Evolutionary conservation across 2,888 invertebrate species (phyloP), one percentile per base, ranked within the genome.

Genomic region (Erebia epiphron): DNA sequence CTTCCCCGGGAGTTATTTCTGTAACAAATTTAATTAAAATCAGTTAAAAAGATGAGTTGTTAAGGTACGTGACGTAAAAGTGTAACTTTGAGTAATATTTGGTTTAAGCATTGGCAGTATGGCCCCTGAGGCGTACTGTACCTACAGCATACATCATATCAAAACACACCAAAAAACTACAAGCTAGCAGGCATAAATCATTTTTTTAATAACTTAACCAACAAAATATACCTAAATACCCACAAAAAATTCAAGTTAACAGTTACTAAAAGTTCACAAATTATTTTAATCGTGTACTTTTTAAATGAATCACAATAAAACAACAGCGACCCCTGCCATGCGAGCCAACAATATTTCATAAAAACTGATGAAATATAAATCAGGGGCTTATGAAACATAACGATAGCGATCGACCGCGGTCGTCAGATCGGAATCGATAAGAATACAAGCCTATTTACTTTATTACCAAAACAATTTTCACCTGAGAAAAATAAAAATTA

Each of bases 331-430:
- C 9, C 18, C 76, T 82, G 83, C 80, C 86, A 86, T 86, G 84
- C 84, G 79, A 81, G 83, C 82, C 79, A 76, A 77, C 75, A 63
- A 70, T 74, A 73, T 74, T 72, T 76, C 69, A 70, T 68, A 41
- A 52, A 75, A 75, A 72, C 73, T 73, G 64, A 69, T 73, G 79
- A 83, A 81, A 79, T 77, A 79, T 75, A 81, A 80, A 83, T 80
- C 80, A 76, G 73, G 74, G 73, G 75, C 78, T 81, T 79, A 80
- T 80, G 79, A 83, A 80, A 79, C 79, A 79, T 79, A 68, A 69
- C 73, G 83, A 84, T 85, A 80, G 79, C 78, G 81, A 83, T 82
- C 80, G 76, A 76, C 78, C 64, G 65, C 35, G 52, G 75, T 75
- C 68, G 68, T 70, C 66, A 76, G 80, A 83, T 82, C 78, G 77